A percentile compares a stretch with the other conserved stretches of the same genome.
Conservation (phyloP, 1,140 invertebrate genomes). For the Leguminivora glycinivorella region DNA sequence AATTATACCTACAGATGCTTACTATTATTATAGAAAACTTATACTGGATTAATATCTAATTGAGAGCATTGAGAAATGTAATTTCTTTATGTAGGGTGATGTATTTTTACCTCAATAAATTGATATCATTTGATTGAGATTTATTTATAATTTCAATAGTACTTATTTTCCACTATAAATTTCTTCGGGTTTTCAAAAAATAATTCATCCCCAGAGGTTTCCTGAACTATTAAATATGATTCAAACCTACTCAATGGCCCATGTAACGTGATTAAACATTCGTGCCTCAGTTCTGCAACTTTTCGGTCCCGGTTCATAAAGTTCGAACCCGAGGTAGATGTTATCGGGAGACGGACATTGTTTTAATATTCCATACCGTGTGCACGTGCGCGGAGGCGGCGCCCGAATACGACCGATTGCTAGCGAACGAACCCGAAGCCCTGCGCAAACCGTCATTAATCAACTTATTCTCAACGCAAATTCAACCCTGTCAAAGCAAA, state of each 20-base stretch:
- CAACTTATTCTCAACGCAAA: background rate
- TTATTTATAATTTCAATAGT: too few species aligned
- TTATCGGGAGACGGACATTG: slow-evolving; percentile 15
- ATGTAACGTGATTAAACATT: slow-evolving; percentile 25
- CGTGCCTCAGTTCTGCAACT: slow-evolving; percentile 16
- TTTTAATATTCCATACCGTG: slow-evolving; percentile 35
- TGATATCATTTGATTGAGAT: too few species aligned
- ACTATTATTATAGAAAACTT: too few species aligned
- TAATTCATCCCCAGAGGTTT: background rate
- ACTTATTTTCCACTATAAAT: too few species aligned
- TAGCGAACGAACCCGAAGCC: slow-evolving; percentile 32
- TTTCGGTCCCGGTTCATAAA: slow-evolving; percentile 17
- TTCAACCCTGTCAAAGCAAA: background rate
- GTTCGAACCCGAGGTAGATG: slow-evolving; percentile 26
- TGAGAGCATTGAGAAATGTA: too few species aligned
- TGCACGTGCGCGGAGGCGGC: slow-evolving; percentile 49
- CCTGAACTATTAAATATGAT: slow-evolving; percentile 6
- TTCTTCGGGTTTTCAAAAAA: background rate
- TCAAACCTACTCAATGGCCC: slow-evolving; percentile 8
- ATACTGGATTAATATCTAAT: too few species aligned
- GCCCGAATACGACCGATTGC: slow-evolving; percentile 48
- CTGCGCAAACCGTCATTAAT: slow-evolving; percentile 27
- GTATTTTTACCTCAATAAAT: too few species aligned
- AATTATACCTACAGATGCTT: too few species aligned
- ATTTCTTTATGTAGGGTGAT: too few species aligned